phyloP scores from a whole-genome alignment of 2,113 vertebrate species.

The Synchiropus splendidus region DNA sequence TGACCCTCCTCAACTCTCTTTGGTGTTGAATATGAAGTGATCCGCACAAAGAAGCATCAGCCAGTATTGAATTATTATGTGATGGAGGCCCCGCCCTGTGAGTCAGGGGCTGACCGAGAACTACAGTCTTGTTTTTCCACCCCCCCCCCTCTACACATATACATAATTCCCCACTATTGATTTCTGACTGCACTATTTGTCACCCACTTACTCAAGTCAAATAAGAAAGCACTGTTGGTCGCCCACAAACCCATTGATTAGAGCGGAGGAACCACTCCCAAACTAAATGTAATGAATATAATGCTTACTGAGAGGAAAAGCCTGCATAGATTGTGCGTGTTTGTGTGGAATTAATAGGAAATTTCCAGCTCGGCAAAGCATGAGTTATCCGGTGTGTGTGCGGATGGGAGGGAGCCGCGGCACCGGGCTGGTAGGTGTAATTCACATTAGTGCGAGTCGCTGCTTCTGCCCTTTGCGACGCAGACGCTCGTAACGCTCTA shows the following conservation, averaged over 20 bases:
- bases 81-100: too few relatives aligned
- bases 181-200: conserved; percentile 61
- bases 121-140: not conserved
- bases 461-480: conserved; percentile 19
- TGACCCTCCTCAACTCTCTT: too few relatives aligned
- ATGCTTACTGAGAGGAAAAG: conserved; percentile 43
- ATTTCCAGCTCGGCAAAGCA: conserved; percentile 65
- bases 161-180: conserved; percentile 60
- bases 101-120: too few relatives aligned
- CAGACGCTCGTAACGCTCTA: conserved; percentile 4
- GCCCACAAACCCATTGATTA: conserved; percentile 57
- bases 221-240: conserved; percentile 52
- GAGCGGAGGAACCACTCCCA: conserved; percentile 20
- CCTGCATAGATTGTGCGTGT: conserved; percentile 40
- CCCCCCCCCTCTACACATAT: conserved; percentile 21
- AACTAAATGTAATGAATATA: conserved; percentile 57
- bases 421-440: conserved; percentile 44
- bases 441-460: conserved; percentile 55
- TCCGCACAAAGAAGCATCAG: too few relatives aligned
- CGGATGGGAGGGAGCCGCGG: conserved; percentile 27
- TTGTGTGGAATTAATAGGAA: conserved; percentile 63
- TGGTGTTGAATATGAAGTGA: too few relatives aligned
- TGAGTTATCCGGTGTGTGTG: conserved; percentile 46
- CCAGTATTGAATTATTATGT: too few relatives aligned
- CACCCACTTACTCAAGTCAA: conserved; percentile 67